Evolutionary conservation across 2,888 invertebrate genomes (phyloP).

Genomic region (Tuta absoluta): DNA sequence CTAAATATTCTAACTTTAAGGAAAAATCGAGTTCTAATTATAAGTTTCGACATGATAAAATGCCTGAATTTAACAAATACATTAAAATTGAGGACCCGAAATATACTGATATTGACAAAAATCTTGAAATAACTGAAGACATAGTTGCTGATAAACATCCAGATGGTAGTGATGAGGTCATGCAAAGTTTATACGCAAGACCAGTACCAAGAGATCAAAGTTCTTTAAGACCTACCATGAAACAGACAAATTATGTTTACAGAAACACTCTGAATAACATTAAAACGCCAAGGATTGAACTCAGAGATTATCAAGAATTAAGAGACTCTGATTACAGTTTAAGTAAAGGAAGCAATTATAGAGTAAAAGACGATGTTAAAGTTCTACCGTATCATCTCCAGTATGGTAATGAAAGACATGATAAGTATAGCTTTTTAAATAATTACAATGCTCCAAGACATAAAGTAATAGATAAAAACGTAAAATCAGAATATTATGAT

Average conservation of each 20-base stretch:
- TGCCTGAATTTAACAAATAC: neutral
- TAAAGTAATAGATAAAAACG: neutral
- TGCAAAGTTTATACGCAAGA: constrained; percentile 7
- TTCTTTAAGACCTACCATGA: neutral
- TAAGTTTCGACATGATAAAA: neutral
- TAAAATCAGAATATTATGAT: neutral
- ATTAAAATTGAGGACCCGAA: constrained; percentile 28
- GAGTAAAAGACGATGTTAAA: constrained; percentile 3
- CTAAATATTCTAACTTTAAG: too few species aligned
- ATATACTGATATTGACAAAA: neutral
- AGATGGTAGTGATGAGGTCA: neutral
- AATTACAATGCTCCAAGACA: neutral
- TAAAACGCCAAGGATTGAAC: neutral
- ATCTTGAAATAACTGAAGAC: constrained; percentile 22
- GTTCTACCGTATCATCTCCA: neutral
- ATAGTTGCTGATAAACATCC: constrained; percentile 23
- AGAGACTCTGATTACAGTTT: neutral
- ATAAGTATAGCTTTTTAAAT: neutral
- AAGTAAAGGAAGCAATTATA: neutral
- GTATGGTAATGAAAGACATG: neutral
- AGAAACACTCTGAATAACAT: constrained; percentile 8
- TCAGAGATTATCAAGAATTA: neutral
- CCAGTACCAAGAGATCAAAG: constrained; percentile 20
- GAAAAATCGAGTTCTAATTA: neutral
- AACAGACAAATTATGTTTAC: neutral